A percentile compares a stretch with the other conserved stretches of the same genome.
These are phyloP conservation scores for Spisula solida DNA, from an alignment of 2,888 invertebrate species.

Conservation along the genomic window DNA sequence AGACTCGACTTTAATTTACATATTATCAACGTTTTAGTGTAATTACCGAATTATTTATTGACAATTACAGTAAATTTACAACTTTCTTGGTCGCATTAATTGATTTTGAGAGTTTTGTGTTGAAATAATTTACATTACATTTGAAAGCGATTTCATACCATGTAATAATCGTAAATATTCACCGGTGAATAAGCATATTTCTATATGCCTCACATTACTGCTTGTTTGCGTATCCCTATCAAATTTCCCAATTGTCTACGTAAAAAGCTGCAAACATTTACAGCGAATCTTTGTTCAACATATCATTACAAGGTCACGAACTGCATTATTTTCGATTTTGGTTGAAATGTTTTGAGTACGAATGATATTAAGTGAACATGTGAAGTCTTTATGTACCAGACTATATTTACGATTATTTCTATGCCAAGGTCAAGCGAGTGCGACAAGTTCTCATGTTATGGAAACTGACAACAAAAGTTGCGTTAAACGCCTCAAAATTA, in stretches of 20 bases:
- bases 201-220: background rate
- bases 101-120: background rate
- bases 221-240: background rate
- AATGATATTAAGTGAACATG: background rate
- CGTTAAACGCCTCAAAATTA: too few species aligned
- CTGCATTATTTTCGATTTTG: background rate
- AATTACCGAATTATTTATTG: conserved; percentile 16
- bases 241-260: background rate
- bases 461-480: too few species aligned
- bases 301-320: background rate
- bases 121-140: background rate
- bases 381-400: background rate
- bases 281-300: background rate
- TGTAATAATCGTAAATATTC: conserved; percentile 8
- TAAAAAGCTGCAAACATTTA: background rate
- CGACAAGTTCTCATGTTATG: background rate
- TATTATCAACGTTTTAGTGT: background rate
- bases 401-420: background rate
- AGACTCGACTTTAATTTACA: background rate
- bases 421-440: background rate
- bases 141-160: background rate
- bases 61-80: background rate
- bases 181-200: background rate
- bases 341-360: conserved; percentile 2
- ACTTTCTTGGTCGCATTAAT: background rate